Evolutionary conservation across 1,140 invertebrate genomes (phyloP), one percentile per base, ranked within the genome.

Genomic region (Contarinia nasturtii): DNA sequence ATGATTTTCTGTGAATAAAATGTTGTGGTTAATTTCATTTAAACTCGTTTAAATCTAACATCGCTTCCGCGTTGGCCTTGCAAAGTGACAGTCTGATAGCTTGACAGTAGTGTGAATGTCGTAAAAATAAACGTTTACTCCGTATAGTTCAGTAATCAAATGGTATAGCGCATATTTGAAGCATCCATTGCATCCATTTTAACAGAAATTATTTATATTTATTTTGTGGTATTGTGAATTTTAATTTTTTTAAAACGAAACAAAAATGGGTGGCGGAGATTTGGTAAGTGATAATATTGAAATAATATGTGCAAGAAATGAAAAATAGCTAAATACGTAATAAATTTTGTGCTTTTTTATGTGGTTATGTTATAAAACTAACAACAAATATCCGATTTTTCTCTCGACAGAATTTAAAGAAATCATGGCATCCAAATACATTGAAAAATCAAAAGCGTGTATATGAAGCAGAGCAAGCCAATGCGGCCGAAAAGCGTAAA

Each of bases 391-490:
- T 27, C 4, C 27, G 10, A 5, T 27, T 27, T 34, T 43, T 7
- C 36, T 48, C 48, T 10, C 36, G 10, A 27, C 10, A 80, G 77
- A 84, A 83, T 63, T 67, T 80, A 1, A 83, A 82, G 50, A 82
- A 83, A 59, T 81, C 80, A 65, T 84, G 80, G 81, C 80, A 84
- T 67, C 80, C 80, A 15, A 78, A 75, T 44, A 84, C 78, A 0
- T 70, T 82, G 66, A 80, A 80, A 58, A 83, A 84, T 55, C 80
- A 81, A 57, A 79, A 83, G 54, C 71, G 75, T 45, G 80, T 82
- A 7, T 82, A 79, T 77, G 82, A 82, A 57, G 80, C 80, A 1
- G 79, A 83, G 51, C 79, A 82, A 58, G 74, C 77, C 15, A 74
- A 79, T 44, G 71, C 73, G 36, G 69, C 76, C 52, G 80, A 83